Base-by-base conservation (phyloP, 2,797 vertebrate genomes). In the Clarias pachynema region DNA sequence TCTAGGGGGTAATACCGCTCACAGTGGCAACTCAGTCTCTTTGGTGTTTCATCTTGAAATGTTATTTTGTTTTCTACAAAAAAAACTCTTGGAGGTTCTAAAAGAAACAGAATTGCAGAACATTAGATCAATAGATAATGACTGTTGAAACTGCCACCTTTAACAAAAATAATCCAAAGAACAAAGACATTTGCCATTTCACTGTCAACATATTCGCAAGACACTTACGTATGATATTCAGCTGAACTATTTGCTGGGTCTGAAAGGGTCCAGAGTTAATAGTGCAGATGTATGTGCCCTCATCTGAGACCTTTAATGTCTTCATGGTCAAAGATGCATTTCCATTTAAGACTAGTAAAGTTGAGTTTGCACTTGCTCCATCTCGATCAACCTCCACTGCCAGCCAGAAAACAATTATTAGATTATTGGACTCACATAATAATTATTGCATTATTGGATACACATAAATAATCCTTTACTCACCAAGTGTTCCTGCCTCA, bases 1-100 rank as follows among this genome's bases (percentile, higher is more conserved):
- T 97, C 96, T 90, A 96, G 91, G 4, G 97, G 97, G 49, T 96
- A 97, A 86, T 97, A 98, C 59, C 94, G 95, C n/a, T 89, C 63
- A 59, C 95, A 91, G 79, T 88, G 91, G 87, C 97, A 97, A 89
- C 88, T 93, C 89, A 98, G 85, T 20, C 85, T 95, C 86, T 92
- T 88, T 0, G 90, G 79, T 1, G 89, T 82, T 0, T 86, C 80
- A 24, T 87, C 80, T 56, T 90, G 89, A 86, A 93, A 91, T 87
- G 91, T 72, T 63, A 95, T 31, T 85, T 88, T 92, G 68, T 94
- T 89, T 84, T 92, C 89, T 20, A 93, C 93, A 49, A 96, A 90
- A 0, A 90, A 93, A 62, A 96, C 92, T 15, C 57, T 56, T 0
- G 95, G 95, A 2, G 92, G 88, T 86, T 95, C 95, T 96, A 83